Conservation (phyloP, 2,797 vertebrate species). For the Xenentodon cancila region DNA sequence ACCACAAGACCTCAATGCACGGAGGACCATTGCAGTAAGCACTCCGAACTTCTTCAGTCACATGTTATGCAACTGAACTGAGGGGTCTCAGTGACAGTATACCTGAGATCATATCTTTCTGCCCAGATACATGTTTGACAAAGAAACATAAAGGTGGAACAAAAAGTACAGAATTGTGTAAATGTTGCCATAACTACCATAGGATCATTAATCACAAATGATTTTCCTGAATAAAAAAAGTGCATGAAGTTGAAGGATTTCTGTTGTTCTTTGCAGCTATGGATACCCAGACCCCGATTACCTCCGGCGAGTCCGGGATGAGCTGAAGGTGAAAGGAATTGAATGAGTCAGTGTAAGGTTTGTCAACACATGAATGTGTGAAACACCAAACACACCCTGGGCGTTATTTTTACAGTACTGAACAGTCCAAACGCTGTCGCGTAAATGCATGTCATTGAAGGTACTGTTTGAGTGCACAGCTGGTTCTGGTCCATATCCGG, state of each 20-base stretch:
- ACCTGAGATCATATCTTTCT: background rate
- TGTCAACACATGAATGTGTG: too few species aligned
- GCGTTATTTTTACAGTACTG: too few species aligned
- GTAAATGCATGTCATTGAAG: too few species aligned
- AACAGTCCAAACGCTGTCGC: too few species aligned
- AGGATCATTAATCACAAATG: too few species aligned
- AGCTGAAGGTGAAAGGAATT: constrained; percentile 91
- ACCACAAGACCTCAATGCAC: constrained; percentile 78
- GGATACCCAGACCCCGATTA: constrained; percentile 92
- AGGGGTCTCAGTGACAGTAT: background rate
- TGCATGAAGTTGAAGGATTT: background rate
- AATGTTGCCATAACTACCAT: too few species aligned
- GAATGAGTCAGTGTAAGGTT: constrained; percentile 65
- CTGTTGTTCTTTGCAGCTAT: constrained; percentile 77
- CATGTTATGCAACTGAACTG: background rate
- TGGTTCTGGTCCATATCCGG: too few species aligned
- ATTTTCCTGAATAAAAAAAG: background rate
- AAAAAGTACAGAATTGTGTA: too few species aligned
- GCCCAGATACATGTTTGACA: too few species aligned
- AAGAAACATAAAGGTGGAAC: background rate
- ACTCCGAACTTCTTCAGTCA: background rate
- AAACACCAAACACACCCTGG: too few species aligned
- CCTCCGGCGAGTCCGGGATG: constrained; percentile 84
- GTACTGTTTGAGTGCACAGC: too few species aligned
- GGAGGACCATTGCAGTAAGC: constrained; percentile 79